These are phyloP conservation scores for Mesochorus sp. DNA, from an alignment of 2,888 invertebrate species.

Conservation along the genomic window DNA sequence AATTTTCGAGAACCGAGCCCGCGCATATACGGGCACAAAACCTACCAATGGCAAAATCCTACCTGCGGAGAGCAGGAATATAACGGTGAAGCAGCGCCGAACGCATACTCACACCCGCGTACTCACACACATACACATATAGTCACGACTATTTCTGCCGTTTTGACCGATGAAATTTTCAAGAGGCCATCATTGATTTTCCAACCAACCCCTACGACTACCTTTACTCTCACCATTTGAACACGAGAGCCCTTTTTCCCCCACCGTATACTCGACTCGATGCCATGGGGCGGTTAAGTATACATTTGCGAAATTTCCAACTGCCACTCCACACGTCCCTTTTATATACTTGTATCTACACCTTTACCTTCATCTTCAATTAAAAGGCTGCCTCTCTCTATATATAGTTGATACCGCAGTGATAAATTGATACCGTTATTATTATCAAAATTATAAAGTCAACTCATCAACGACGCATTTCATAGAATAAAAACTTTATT, in stretches of 20 bases:
- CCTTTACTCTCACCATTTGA: slow-evolving; percentile 67
- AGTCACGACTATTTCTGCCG: slow-evolving; percentile 72
- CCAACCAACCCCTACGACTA: slow-evolving; percentile 62
- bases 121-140: slow-evolving; percentile 17
- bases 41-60: slow-evolving; percentile 49
- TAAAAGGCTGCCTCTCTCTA: not conserved
- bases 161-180: slow-evolving; percentile 77
- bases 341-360: slow-evolving; percentile 2
- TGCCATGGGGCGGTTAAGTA: slow-evolving; percentile 8
- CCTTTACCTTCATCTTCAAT: slow-evolving; percentile 4
- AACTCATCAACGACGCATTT: too few relatives aligned
- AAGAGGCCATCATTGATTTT: slow-evolving; percentile 77
- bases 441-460: too few relatives aligned
- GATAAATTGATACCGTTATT: not conserved
- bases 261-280: slow-evolving; percentile 30
- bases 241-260: slow-evolving; percentile 35
- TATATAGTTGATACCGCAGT: not conserved
- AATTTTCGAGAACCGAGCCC: slow-evolving; percentile 69
- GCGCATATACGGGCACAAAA: slow-evolving; percentile 13
- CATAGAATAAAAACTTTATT: too few relatives aligned
- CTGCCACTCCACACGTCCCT: slow-evolving; percentile 19
- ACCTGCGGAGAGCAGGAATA: slow-evolving; percentile 57
- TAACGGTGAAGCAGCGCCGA: slow-evolving; percentile 58
- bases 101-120: slow-evolving; percentile 26
- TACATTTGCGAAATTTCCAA: slow-evolving; percentile 35